Conservation (phyloP, 2,113 vertebrate genomes). For the Otus sunia region DNA sequence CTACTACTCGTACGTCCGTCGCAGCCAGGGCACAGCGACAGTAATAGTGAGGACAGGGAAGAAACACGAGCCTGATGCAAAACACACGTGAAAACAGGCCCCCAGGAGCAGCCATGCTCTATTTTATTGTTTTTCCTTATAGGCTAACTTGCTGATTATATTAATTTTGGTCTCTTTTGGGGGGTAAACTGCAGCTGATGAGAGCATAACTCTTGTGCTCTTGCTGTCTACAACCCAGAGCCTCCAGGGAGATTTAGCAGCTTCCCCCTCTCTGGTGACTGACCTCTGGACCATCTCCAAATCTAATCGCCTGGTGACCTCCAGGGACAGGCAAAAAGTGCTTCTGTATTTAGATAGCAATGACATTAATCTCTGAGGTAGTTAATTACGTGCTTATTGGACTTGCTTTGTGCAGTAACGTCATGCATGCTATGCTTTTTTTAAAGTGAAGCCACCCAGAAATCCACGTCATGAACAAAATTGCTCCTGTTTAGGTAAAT, state of each 20-base stretch:
- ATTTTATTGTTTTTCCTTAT: neutral
- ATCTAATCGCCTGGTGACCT: neutral
- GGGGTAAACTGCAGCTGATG: neutral
- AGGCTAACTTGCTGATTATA: neutral
- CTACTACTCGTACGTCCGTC: accelerated
- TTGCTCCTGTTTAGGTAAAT: neutral
- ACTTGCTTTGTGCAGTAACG: neutral
- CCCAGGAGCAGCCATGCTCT: neutral
- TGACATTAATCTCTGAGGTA: neutral
- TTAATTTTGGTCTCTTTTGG: neutral
- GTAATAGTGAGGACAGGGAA: neutral
- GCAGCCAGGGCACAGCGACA: neutral
- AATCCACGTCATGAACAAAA: neutral
- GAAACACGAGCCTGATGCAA: neutral
- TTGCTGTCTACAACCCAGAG: neutral
- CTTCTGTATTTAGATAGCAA: neutral
- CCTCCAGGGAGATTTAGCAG: neutral
- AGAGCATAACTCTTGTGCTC: neutral
- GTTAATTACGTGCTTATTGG: neutral
- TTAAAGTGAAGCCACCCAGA: neutral
- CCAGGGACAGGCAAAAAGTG: neutral
- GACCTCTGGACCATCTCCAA: neutral
- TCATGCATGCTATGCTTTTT: neutral
- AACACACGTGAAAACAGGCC: neutral
- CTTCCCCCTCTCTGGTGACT: neutral